These are phyloP conservation scores for Macaca nemestrina DNA, from an alignment of 2,113 vertebrate genomes.

Conservation along the genomic window DNA sequence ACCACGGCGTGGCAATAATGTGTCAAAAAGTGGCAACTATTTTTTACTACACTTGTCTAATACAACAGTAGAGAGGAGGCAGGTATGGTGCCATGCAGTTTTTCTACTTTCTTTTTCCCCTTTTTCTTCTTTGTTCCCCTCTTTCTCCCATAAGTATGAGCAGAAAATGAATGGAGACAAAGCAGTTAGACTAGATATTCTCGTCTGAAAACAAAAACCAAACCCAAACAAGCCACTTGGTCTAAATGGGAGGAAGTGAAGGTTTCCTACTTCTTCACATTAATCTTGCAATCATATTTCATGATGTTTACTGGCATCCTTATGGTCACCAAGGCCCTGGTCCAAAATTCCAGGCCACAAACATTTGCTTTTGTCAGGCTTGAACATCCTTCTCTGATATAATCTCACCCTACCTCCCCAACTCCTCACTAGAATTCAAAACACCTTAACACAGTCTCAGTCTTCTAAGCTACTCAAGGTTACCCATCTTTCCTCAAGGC, in stretches of 20 bases:
- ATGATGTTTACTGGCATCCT: background rate
- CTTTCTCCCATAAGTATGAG: background rate
- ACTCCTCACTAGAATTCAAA: background rate
- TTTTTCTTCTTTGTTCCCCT: background rate
- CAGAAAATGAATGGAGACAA: background rate
- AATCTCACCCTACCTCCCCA: background rate
- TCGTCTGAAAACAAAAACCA: background rate
- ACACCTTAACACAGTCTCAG: background rate
- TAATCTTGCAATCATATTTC: background rate
- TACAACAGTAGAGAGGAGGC: background rate
- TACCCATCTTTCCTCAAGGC: background rate
- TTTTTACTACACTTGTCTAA: background rate
- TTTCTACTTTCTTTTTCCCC: background rate
- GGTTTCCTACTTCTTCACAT: background rate
- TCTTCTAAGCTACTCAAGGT: background rate
- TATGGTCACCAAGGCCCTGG: too few species aligned
- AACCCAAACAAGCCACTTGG: background rate
- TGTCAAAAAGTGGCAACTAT: background rate
- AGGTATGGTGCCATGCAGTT: background rate
- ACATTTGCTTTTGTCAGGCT: background rate
- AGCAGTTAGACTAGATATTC: background rate
- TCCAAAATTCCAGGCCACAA: background rate
- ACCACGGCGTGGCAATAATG: background rate
- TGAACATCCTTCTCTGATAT: background rate
- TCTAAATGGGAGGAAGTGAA: background rate